Percentiles rank a stretch among this genome's conserved stretches.
Evolutionary conservation across 64 coral and sea anemone species (phyloP).

Genomic region (Porites lutea): DNA sequence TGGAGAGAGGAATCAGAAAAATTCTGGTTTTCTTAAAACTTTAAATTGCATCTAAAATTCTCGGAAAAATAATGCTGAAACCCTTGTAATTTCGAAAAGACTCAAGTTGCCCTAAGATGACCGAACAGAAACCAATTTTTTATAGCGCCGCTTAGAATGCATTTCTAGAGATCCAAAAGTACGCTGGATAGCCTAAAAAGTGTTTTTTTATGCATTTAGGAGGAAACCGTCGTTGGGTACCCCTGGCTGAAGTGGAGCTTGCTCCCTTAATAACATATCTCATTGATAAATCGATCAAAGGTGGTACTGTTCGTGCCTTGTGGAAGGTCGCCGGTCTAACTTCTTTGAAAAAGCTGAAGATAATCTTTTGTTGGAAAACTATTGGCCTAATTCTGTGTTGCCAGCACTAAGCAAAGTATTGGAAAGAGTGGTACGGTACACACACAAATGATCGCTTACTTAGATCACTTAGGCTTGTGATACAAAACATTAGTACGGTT

Average conservation of each 20-base stretch:
- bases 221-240: too few species aligned
- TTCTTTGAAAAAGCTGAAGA: slow-evolving; percentile 17
- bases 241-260: slow-evolving; percentile 7
- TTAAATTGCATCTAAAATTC: too few species aligned
- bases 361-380: slow-evolving; percentile 47
- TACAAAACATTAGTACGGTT: slow-evolving; percentile 65
- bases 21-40: too few species aligned
- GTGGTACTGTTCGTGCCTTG: slow-evolving; percentile 9
- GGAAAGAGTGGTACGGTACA: slow-evolving; percentile 54
- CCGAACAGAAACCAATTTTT: too few species aligned
- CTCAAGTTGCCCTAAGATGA: too few species aligned
- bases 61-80: too few species aligned
- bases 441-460: slow-evolving; percentile 34
- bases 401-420: slow-evolving; percentile 31
- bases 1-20: too few species aligned
- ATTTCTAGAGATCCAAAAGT: too few species aligned
- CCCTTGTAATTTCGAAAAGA: too few species aligned
- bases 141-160: too few species aligned
- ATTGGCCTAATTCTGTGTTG: slow-evolving; percentile 59
- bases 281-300: background rate
- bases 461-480: slow-evolving; percentile 4
- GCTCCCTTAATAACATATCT: slow-evolving; percentile 29
- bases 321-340: slow-evolving; percentile 23
- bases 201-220: too few species aligned
- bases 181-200: too few species aligned